Conservation (phyloP, 2,888 invertebrate species). For the Agrotis puta region DNA sequence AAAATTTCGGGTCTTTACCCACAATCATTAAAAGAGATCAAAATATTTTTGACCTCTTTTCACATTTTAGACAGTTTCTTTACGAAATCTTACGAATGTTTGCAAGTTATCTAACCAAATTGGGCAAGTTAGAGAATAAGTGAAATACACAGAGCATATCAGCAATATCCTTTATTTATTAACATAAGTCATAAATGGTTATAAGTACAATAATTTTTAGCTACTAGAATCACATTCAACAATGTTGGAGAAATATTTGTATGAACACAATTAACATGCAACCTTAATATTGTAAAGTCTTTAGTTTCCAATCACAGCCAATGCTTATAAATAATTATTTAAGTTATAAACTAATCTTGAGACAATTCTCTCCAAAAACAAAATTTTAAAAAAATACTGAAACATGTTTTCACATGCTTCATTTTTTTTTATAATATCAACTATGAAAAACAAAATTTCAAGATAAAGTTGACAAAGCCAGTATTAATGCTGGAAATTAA, state of each 20-base stretch:
- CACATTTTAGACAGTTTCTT: constrained; percentile 5
- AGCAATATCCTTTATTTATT: constrained; percentile 62
- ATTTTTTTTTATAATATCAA: constrained; percentile 1
- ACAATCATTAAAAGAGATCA: background rate
- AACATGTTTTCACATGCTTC: constrained; percentile 1
- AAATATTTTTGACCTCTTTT: background rate
- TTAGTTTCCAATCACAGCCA: constrained; percentile 49
- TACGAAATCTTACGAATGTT: background rate
- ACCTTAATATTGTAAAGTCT: background rate
- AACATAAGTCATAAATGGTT: constrained; percentile 21
- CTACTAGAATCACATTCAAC: constrained; percentile 35
- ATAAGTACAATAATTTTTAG: constrained; percentile 49
- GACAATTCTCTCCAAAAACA: constrained; percentile 3
- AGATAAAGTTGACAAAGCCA: background rate
- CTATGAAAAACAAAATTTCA: constrained; percentile 29
- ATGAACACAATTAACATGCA: constrained; percentile 16
- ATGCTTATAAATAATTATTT: constrained; percentile 51
- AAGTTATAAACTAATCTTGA: background rate
- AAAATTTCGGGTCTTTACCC: background rate
- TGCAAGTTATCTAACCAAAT: constrained; percentile 21
- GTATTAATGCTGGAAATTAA: no score
- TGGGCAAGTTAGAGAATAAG: constrained; percentile 50
- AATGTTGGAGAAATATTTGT: constrained; percentile 16
- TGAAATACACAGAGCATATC: constrained; percentile 52
- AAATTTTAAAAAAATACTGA: constrained; percentile 2